Evolutionary conservation across 2,113 vertebrate species (phyloP).

Genomic region (Dipodomys merriami): DNA sequence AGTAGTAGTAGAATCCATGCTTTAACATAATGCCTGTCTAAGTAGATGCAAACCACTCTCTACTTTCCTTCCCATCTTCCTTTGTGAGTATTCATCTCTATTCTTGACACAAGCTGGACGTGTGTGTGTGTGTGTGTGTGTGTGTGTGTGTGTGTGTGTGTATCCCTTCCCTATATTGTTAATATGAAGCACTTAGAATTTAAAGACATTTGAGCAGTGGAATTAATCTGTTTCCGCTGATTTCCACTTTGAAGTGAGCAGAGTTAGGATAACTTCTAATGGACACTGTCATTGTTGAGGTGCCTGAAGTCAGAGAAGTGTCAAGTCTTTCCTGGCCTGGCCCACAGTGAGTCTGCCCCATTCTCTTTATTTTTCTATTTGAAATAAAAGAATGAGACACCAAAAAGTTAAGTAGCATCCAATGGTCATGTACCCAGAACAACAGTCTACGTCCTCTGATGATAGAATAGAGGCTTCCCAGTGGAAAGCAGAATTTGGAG

Average conservation of each 20-base stretch:
- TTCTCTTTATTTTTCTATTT: background rate
- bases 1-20: background rate
- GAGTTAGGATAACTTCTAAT: background rate
- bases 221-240: background rate
- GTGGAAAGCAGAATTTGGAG: background rate
- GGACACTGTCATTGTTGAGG: background rate
- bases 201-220: background rate
- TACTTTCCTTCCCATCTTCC: background rate
- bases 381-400: background rate
- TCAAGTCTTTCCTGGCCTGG: background rate
- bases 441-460: background rate
- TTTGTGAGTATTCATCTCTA: background rate
- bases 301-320: background rate
- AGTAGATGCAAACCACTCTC: background rate
- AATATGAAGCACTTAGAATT: conserved; percentile 20
- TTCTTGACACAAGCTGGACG: background rate
- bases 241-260: background rate
- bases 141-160: too few species aligned
- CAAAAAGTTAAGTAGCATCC: background rate
- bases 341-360: background rate
- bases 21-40: background rate
- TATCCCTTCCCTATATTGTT: too few species aligned
- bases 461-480: background rate
- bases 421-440: background rate
- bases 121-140: background rate